A percentile compares a stretch with the other conserved stretches of the same genome.
Evolutionary conservation across 1,140 invertebrate species (phyloP).

Genomic region (Chlorops oryzae): DNA sequence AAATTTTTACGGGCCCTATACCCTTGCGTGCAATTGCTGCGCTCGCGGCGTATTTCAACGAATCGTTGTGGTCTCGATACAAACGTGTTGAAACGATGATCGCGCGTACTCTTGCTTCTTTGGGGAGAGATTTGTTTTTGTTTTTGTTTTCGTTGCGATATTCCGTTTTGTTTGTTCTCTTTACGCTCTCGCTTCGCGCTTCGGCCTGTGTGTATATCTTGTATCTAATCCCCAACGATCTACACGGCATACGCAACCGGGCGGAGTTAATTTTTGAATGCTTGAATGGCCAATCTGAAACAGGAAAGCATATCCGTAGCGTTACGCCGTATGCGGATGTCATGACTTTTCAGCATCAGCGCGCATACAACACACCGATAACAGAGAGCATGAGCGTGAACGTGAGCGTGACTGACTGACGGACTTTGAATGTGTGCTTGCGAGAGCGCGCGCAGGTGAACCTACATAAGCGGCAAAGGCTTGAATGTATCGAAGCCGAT

Average conservation of each 20-base stretch:
- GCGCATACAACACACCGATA: no score
- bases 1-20: no score
- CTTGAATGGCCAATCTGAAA: slow-evolving; percentile 49
- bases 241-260: slow-evolving; percentile 40
- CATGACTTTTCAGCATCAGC: slow-evolving; percentile 42
- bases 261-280: slow-evolving; percentile 48
- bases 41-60: no score
- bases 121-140: no score
- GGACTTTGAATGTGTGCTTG: neutral
- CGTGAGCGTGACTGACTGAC: neutral
- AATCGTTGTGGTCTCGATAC: no score
- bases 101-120: no score
- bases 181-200: no score
- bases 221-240: slow-evolving; percentile 24
- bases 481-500: neutral
- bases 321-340: slow-evolving; percentile 44
- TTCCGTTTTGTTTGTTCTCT: no score
- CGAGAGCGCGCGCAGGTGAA: neutral
- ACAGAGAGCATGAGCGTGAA: no score
- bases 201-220: slow-evolving; percentile 16
- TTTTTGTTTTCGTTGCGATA: no score
- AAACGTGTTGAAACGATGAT: no score
- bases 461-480: neutral
- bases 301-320: slow-evolving; percentile 48
- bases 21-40: no score